phyloP scores from a whole-genome alignment of 1,140 invertebrate genomes.

The Drosophila rhopaloa region DNA sequence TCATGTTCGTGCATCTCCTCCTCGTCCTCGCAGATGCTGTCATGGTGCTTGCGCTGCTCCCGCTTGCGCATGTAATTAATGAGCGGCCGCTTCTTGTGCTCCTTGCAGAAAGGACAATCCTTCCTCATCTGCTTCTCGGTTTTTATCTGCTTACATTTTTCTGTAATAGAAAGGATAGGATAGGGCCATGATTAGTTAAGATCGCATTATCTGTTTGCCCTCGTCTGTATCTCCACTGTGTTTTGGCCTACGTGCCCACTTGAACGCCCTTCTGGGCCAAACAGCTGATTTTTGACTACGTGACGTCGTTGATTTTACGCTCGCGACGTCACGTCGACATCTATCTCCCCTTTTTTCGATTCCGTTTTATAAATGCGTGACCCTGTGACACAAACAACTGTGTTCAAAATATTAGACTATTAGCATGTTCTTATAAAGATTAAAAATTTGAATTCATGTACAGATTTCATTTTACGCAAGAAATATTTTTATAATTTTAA shows the following conservation, averaged over 20 bases:
- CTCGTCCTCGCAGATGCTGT: conserved; percentile 86
- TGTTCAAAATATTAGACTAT: neutral
- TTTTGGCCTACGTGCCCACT: conserved; percentile 57
- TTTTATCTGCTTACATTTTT: conserved; percentile 78
- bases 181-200: conserved; percentile 26
- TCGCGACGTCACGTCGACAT: conserved; percentile 53
- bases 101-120: conserved; percentile 86
- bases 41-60: conserved; percentile 85
- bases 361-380: conserved; percentile 28
- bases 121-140: conserved; percentile 81
- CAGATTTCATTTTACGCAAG: too few relatives aligned
- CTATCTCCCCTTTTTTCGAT: neutral
- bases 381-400: conserved; percentile 53
- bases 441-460: too few relatives aligned
- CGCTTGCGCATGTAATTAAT: conserved; percentile 86
- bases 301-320: conserved; percentile 45
- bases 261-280: conserved; percentile 22
- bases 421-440: too few relatives aligned
- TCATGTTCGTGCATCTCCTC: conserved; percentile 84
- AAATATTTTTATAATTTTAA: too few relatives aligned
- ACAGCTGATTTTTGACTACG: conserved; percentile 42
- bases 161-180: conserved; percentile 58
- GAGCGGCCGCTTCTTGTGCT: conserved; percentile 86
- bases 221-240: conserved; percentile 5
- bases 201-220: neutral